Conservation (phyloP, 2,888 invertebrate genomes). For the Scaptomyza reducta region DNA sequence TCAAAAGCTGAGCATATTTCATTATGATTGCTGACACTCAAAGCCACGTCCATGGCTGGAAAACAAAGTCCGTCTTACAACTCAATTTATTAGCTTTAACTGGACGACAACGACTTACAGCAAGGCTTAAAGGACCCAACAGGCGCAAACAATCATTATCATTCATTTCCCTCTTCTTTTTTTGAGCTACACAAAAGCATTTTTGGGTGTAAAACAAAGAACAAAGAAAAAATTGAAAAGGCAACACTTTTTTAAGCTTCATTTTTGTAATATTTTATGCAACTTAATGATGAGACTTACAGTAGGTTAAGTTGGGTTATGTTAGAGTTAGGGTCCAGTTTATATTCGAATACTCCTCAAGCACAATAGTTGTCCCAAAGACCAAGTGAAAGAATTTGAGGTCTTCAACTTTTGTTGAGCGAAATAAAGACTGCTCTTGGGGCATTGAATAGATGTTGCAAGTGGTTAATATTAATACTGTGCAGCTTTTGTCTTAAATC, state of each 20-base stretch:
- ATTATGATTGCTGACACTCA: conserved; percentile 71
- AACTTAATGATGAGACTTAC: conserved; percentile 5
- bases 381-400: not conserved
- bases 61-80: conserved; percentile 54
- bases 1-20: conserved; percentile 57
- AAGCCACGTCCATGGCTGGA: conserved; percentile 60
- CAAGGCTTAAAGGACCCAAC: conserved; percentile 32
- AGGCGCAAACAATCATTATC: conserved; percentile 22
- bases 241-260: conserved; percentile 12
- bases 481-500: no score
- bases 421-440: not conserved
- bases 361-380: not conserved
- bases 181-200: conserved; percentile 3
- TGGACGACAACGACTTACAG: conserved; percentile 1
- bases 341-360: no score
- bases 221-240: conserved; percentile 3
- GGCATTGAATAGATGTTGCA: no score
- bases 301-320: not conserved
- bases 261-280: not conserved
- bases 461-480: not conserved
- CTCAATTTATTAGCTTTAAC: conserved; percentile 71
- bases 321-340: not conserved
- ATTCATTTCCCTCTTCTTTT: conserved; percentile 41
- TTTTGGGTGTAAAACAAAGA: not conserved
- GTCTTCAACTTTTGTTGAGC: no score